Evolutionary conservation across 2,797 vertebrate genomes (phyloP), one percentile per base, ranked within the genome.

Genomic region (Syngnathus rostellatus): DNA sequence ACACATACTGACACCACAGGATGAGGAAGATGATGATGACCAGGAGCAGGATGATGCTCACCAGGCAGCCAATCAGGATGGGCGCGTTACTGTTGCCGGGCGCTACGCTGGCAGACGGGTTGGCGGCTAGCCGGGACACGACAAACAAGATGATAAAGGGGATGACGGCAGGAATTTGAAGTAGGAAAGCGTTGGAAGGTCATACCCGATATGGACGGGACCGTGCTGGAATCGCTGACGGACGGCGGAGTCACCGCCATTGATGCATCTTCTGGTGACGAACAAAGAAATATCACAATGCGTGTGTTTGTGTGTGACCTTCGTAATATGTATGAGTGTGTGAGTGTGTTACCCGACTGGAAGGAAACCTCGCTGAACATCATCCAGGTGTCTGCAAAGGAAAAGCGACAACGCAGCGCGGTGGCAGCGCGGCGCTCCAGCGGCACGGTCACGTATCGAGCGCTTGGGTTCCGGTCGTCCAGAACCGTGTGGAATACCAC

Each of bases 321-420:
- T 19, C 10, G 37, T 16, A 58, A 21, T 1, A 59, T 54, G 10
- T n/a, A 16, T 14, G 57, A 53, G 45, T n/a, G 40, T 54, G 8
- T n/a, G n/a, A 17, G 48, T 57, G 45, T n/a, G 40, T 45, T 81
- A 95, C 94, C 93, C 0, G 94, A 95, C 81, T 93, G 93, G 80
- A 97, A 97, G 77, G 92, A 94, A 59, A 97, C 92, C 81, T 97
- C 94, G 0, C 94, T 97, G 89, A 97, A 92, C 93, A 97, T 92
- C 93, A 97, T 94, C 94, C 94, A 96, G 16, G 89, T 80, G 58
- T 95, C 94, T 0, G 94, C 94, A 0, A 95, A 96, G 88, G 73
- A 71, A 76, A 96, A 97, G 62, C 83, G 91, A 83, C 94, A 97
- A 51, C 92, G 90, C 1, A 96, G 81, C 11, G 91, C 91, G 41